Evolutionary conservation across 1,140 invertebrate genomes (phyloP), one percentile per base, ranked within the genome.

Genomic region (Bombus sylvicola): DNA sequence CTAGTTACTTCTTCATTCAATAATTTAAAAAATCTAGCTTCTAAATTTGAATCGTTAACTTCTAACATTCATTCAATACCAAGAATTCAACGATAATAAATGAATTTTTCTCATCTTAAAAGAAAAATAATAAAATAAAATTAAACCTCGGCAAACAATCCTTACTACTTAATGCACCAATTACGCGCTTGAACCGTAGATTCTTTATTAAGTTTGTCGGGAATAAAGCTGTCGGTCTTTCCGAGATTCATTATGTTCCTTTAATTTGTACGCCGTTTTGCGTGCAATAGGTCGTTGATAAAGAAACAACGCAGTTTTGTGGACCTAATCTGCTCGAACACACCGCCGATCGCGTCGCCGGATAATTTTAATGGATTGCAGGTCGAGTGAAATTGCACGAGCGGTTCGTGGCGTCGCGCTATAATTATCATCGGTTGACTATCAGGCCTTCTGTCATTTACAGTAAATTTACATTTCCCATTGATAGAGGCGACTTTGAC

Each of bases 381-480:
- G 41, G 57, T 31, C 64, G 43, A 53, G 78, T 53, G 78, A 80
- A 69, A 80, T 80, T 80, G 64, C 64, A 78, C 25, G 57, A n/a
- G 37, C 66, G 28, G 31, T 37, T 43, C 66, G 57, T 25, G 9
- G 28, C 71, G 28, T 69, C 39, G 28, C 18, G 76, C 53, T 85
- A 73, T 85, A 85, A 85, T 85, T 85, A 85, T 85, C 77, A 80
- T 80, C 57, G 83, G 59, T 68, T 18, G 83, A 57, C 83, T 84
- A 79, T 85, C 83, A 47, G 34, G 13, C 68, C 68, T 80, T 80
- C 83, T 80, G 83, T 85, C 83, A 85, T 80, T 85, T 80, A 64
- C 83, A 80, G 83, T 85, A 71, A 85, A 80, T 85, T 85, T 85
- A 85, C 83, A 80, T 85, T 72, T 85, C 68, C 73, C 74, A 83